A percentile compares a stretch with the other conserved stretches of the same genome.
phyloP scores from a whole-genome alignment of 1,140 invertebrate species.

The Zaprionus davidi region DNA sequence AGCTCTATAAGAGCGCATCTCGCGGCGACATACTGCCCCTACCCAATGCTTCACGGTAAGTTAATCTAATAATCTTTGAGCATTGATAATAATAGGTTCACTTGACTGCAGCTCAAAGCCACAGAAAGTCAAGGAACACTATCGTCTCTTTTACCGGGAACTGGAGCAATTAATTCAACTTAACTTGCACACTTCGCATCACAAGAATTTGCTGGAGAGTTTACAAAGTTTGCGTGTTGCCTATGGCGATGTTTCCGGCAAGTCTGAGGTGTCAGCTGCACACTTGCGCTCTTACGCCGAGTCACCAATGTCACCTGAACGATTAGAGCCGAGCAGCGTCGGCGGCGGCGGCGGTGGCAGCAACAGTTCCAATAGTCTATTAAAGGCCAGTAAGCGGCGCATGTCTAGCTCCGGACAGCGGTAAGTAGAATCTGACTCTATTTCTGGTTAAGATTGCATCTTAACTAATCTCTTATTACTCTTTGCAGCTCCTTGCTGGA shows the following conservation, averaged over 20 bases:
- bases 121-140: constrained; percentile 91
- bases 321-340: constrained; percentile 79
- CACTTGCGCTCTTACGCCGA: constrained; percentile 89
- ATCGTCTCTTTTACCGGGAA: constrained; percentile 94
- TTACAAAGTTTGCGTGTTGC: constrained; percentile 90
- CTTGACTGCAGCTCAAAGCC: constrained; percentile 23
- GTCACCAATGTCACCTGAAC: constrained; percentile 91
- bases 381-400: constrained; percentile 84
- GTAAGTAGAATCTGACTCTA: constrained; percentile 3
- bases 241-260: constrained; percentile 85
- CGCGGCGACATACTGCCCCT: constrained; percentile 92
- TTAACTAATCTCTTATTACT: not conserved
- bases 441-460: not conserved
- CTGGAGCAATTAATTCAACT: constrained; percentile 92
- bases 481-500: constrained; percentile 87
- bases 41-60: constrained; percentile 86
- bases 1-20: constrained; percentile 92
- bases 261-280: constrained; percentile 85
- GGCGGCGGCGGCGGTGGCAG: constrained; percentile 57
- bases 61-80: not conserved
- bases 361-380: constrained; percentile 72
- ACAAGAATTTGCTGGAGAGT: constrained; percentile 92
- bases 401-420: constrained; percentile 73
- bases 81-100: too few relatives aligned
- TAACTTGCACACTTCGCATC: constrained; percentile 88